A percentile compares a stretch with the other conserved stretches of the same genome.
Evolutionary conservation across 2,113 vertebrate species (phyloP).

Genomic region (Daubentonia madagascariensis): DNA sequence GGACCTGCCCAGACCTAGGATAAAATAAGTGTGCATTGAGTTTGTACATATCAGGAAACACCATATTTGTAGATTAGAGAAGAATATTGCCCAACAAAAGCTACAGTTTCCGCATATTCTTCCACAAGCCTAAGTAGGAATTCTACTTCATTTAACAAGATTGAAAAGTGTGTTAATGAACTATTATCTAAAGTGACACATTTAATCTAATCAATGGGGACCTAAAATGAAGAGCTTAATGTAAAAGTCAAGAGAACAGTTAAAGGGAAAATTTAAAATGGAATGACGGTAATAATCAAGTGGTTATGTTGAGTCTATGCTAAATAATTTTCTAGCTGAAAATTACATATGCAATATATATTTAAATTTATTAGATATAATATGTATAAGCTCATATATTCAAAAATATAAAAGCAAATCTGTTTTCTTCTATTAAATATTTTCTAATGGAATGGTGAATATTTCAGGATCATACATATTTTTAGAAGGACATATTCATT

Average conservation of each 20-base stretch:
- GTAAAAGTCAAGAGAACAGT: neutral
- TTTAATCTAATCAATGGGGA: neutral
- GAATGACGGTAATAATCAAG: neutral
- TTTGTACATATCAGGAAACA: neutral
- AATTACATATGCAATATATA: neutral
- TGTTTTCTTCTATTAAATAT: neutral
- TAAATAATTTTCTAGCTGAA: neutral
- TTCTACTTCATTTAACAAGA: neutral
- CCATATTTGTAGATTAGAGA: neutral
- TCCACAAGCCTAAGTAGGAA: neutral
- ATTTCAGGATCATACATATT: neutral
- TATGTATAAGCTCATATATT: neutral
- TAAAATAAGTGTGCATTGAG: conserved; percentile 36
- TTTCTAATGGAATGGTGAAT: neutral
- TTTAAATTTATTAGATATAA: neutral
- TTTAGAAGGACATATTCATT: neutral
- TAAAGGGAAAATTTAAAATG: neutral
- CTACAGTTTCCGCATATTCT: neutral
- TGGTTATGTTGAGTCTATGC: neutral
- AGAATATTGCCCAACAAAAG: neutral
- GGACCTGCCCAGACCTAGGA: conserved; percentile 12
- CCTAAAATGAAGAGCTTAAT: neutral
- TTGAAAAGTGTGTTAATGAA: neutral
- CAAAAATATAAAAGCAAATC: neutral
- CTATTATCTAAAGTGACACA: neutral